These are phyloP conservation scores for Pseudorectes ferrugineus DNA, from an alignment of 2,113 vertebrate species.

Conservation along the genomic window DNA sequence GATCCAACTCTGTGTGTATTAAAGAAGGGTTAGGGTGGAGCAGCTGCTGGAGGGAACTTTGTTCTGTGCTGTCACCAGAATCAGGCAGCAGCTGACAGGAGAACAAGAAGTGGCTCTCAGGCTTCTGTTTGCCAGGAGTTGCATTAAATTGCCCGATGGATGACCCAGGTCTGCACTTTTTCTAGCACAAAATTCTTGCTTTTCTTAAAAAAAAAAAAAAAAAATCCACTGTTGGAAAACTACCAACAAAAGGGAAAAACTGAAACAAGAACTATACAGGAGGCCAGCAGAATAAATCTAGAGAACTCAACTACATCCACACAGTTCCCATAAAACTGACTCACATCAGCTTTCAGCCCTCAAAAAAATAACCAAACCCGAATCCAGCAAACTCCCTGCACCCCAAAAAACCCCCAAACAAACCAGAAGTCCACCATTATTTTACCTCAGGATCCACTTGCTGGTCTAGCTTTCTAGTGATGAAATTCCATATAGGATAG, in stretches of 20 bases:
- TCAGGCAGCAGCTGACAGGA: neutral
- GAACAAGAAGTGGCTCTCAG: neutral
- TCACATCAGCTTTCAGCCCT: neutral
- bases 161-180: neutral
- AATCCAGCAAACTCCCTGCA: neutral
- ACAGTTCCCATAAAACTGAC: neutral
- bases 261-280: neutral
- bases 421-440: neutral
- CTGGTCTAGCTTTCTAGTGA: neutral
- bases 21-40: neutral
- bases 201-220: neutral
- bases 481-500: neutral
- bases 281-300: neutral
- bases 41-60: neutral
- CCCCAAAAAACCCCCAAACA: rapidly evolving
- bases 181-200: neutral
- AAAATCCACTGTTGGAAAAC: neutral
- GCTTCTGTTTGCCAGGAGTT: neutral
- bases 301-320: neutral
- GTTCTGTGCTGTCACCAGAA: neutral
- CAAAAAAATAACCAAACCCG: neutral
- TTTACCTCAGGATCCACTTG: neutral
- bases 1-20: neutral
- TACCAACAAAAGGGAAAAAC: neutral
- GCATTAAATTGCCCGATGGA: neutral